Base-by-base conservation (phyloP, 2,888 invertebrate genomes). In the Vandiemenella viatica region DNA sequence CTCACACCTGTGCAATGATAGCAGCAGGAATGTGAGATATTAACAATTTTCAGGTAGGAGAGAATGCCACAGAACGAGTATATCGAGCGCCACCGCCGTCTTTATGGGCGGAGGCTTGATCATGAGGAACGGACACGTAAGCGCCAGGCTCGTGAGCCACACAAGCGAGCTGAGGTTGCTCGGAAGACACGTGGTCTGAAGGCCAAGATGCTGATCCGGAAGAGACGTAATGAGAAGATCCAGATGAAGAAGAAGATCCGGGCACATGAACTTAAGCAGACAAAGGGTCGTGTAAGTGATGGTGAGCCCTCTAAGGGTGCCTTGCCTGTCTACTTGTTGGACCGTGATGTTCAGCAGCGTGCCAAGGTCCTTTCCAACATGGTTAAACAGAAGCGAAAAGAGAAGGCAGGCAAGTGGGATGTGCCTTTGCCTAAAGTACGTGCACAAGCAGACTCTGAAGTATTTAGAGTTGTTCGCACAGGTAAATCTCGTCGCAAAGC, bases 41-140 rank as follows among this genome's bases (percentile, higher is more conserved):
- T 20, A 4, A 15, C 10, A 46, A 13, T 16, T 21, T 49, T 74
- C 64, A 68, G n/a, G n/a, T n/a, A n/a, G n/a, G n/a, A n/a, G n/a
- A n/a, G n/a, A n/a, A 92, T 92, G 95, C 95, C 95, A 65, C 98
- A 98, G 76, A 99, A 98, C 79, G 98, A 99, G 71, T 93, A 99
- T 67, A 97, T 98, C 71, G 98, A 98, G 62, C 81, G 96, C 55
- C 93, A 95, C 68, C 83, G 88, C 64, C 98, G 97, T 68, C 79
- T 97, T 32, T 84, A 92, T 73, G 98, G 98, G 63, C 79, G 92
- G 60, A 80, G 97, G 54, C 78, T 99, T 54, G 97, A 98, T 73
- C 90, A 98, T 79, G 92, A 97, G 69, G 97, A 98, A 67, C 76
- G 90, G 53, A 91, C 90, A 68, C 75, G 98, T 26, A 98, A 99